Evolutionary conservation across 2,888 invertebrate genomes (phyloP).

Genomic region (Tipula vernalis): DNA sequence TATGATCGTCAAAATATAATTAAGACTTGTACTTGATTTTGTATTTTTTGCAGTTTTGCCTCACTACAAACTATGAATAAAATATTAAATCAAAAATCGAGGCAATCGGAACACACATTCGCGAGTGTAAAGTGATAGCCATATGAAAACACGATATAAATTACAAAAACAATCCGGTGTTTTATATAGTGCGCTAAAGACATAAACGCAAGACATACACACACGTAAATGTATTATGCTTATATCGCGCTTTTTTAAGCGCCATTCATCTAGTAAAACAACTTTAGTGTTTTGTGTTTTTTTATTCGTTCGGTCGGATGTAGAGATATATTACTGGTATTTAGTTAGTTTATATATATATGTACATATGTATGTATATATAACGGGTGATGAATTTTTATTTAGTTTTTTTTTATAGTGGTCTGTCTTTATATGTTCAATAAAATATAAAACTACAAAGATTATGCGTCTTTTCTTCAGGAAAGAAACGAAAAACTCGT

Average conservation of each 20-base stretch:
- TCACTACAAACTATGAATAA: not conserved
- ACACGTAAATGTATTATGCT: not conserved
- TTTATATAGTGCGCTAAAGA: not conserved
- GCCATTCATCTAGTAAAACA: not conserved
- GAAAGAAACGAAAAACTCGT: not conserved
- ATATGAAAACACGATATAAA: not conserved
- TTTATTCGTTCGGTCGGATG: not conserved
- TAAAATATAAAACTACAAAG: not conserved
- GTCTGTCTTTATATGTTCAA: not conserved
- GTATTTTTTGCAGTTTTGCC: not conserved
- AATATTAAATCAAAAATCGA: not conserved
- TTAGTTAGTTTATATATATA: not conserved
- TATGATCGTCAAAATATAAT: not conserved
- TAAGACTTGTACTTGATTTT: not conserved
- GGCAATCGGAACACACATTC: not conserved
- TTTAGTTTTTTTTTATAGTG: not conserved
- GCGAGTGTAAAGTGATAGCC: not conserved
- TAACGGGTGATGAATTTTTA: not conserved
- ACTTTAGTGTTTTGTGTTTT: not conserved
- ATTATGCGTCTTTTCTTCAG: not conserved
- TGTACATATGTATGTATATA: not conserved
- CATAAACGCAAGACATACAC: not conserved
- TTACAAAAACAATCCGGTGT: not conserved
- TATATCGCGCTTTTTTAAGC: not conserved
- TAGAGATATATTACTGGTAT: not conserved